Evolutionary conservation across 2,888 invertebrate species (phyloP), one percentile per base, ranked within the genome.

Genomic region (Mimachlamys varia): DNA sequence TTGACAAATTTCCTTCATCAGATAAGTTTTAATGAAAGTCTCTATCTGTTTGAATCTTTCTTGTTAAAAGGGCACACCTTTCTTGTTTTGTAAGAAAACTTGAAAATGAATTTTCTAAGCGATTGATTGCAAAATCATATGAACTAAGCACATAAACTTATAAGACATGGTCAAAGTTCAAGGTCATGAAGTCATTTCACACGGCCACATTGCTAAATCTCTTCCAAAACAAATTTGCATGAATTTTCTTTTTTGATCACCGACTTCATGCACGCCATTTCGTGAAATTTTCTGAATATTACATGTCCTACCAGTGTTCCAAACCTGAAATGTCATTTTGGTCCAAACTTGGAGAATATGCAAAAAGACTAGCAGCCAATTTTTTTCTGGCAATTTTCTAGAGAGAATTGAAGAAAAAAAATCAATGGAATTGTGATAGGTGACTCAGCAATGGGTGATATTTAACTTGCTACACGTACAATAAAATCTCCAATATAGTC

Each of bases 331-430:
- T 76, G 76, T 62, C 62, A 62, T 62, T 62, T 62, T 62, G 19
- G 62, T 76, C 76, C 33, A 76, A 76, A 33, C 22, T 27, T 12
- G 33, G 33, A 76, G 76, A 76, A 12, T 27, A 76, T 76, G 33
- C 76, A 76, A 76, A 76, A 76, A 33, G 76, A 76, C 10, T 33
- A 76, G 76, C 76, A 76, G 76, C 76, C 76, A 76, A 76, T 33
- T 33, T 76, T n/a, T 76, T 33, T 76, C 76, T 12, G 33, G 15
- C 76, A 76, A 76, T 76, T 33, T 76, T 76, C 76, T 76, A 10
- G 0, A 76, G 1, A 27, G 33, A 76, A 76, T 2, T 62, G 7
- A 5, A 62, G 44, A 62, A 27, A n/a, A 7, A 27, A 33, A 76
- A 76, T 33, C 27, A 76, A 76, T 76, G 33, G 33, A 13, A 76